Evolutionary conservation across 2,888 invertebrate genomes (phyloP).

Genomic region (Saturnia japonica): DNA sequence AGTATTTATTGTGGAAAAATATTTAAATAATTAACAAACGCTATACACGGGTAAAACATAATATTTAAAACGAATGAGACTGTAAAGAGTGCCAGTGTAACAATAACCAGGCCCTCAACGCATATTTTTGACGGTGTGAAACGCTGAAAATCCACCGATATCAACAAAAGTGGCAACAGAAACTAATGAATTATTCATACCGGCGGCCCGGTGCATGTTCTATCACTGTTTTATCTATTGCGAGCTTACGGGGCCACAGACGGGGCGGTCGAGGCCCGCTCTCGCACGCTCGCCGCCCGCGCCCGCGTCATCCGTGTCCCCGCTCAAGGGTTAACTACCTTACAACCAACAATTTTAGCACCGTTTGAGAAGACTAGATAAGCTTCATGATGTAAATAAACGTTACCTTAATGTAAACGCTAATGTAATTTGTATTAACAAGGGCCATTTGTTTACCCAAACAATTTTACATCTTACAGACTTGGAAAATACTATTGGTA

Average conservation of each 20-base stretch:
- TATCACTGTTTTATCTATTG: slow-evolving; percentile 83
- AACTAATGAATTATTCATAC: slow-evolving; percentile 82
- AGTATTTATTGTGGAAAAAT: slow-evolving; percentile 1
- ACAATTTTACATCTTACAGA: slow-evolving; percentile 12
- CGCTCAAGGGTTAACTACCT: slow-evolving; percentile 78
- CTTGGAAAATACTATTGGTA: neutral
- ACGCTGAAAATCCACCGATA: slow-evolving; percentile 81
- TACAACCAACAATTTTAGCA: slow-evolving; percentile 75
- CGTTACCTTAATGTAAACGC: slow-evolving; percentile 70
- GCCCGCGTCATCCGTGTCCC: slow-evolving; percentile 34
- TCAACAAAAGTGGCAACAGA: slow-evolving; percentile 82
- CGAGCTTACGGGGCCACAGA: slow-evolving; percentile 55
- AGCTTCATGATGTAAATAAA: slow-evolving; percentile 72
- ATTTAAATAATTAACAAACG: slow-evolving; percentile 47
- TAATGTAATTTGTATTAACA: slow-evolving; percentile 63
- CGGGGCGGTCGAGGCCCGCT: slow-evolving; percentile 51
- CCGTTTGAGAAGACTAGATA: slow-evolving; percentile 76
- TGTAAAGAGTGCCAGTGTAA: slow-evolving; percentile 63
- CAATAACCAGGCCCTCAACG: slow-evolving; percentile 74
- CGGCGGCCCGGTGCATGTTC: slow-evolving; percentile 81
- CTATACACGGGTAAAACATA: slow-evolving; percentile 41
- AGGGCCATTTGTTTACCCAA: slow-evolving; percentile 42
- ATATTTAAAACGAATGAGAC: slow-evolving; percentile 63
- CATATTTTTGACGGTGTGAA: slow-evolving; percentile 79
- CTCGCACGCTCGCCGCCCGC: slow-evolving; percentile 41